Evolutionary conservation across 1,140 invertebrate species (phyloP).

Genomic region (Zaprionus inermis): DNA sequence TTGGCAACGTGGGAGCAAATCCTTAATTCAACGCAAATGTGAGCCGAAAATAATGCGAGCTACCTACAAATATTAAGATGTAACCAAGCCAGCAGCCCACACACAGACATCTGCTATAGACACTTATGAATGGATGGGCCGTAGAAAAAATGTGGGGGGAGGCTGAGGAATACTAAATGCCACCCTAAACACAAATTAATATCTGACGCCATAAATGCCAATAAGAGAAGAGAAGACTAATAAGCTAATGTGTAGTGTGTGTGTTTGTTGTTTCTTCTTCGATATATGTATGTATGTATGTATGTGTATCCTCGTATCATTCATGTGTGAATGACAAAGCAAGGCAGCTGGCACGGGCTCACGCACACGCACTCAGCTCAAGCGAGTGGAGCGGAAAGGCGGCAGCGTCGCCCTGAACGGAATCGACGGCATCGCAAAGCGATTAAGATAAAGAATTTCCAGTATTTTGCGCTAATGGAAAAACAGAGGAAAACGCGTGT

Average conservation of each 20-base stretch:
- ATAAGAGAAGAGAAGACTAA: conserved; percentile 46
- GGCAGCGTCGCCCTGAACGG: no score
- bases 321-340: conserved; percentile 58
- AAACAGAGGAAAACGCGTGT: conserved; percentile 28
- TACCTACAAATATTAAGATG: conserved; percentile 29
- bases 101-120: conserved; percentile 20
- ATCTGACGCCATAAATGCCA: conserved; percentile 50
- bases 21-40: conserved; percentile 12
- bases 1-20: conserved; percentile 14
- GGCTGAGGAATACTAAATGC: conserved; percentile 31
- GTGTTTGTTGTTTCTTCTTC: neutral
- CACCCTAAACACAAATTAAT: conserved; percentile 55
- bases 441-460: conserved; percentile 75
- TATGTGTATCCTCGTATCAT: conserved; percentile 36
- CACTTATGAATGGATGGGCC: conserved; percentile 7
- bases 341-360: conserved; percentile 1
- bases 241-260: conserved; percentile 32
- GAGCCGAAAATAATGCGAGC: conserved; percentile 11
- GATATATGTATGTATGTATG: conserved; percentile 4
- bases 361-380: neutral
- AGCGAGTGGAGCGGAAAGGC: neutral
- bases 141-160: neutral
- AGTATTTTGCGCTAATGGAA: conserved; percentile 61
- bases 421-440: conserved; percentile 44
- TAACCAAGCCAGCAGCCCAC: conserved; percentile 3